These are phyloP conservation scores for Paedocypris sp. DNA, from an alignment of 2,113 vertebrate species.

Conservation along the genomic window DNA sequence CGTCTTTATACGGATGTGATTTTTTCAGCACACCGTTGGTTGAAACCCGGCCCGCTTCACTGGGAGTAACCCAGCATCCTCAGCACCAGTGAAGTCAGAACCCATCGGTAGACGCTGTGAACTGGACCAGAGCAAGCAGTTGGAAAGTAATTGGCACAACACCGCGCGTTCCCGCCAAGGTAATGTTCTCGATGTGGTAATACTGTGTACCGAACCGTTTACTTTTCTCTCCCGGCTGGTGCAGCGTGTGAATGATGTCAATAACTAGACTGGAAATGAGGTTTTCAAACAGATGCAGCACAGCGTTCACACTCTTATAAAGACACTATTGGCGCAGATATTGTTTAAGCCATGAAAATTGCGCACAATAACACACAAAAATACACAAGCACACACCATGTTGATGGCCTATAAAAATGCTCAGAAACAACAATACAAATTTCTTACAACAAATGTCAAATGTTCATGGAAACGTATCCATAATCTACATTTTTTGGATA, in stretches of 20 bases:
- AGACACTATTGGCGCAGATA: background rate
- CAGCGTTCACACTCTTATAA: background rate
- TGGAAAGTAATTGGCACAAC: conserved; percentile 18
- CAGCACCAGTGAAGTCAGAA: background rate
- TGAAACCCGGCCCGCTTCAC: conserved; percentile 2
- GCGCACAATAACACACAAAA: no score
- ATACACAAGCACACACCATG: no score
- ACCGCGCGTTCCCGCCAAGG: conserved; percentile 3
- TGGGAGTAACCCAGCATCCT: conserved; percentile 23
- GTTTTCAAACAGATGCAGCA: conserved; percentile 25
- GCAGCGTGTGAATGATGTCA: background rate
- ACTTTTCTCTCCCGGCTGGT: background rate
- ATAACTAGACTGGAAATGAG: conserved; percentile 16
- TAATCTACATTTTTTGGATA: no score
- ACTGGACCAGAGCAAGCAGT: conserved; percentile 14
- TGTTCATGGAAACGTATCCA: no score
- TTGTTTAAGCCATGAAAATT: background rate
- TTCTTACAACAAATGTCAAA: no score
- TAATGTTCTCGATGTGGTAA: conserved; percentile 21
- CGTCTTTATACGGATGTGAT: conserved; percentile 4
- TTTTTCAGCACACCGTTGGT: conserved; percentile 20
- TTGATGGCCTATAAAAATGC: no score
- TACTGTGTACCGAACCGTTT: background rate
- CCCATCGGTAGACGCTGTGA: conserved; percentile 22
- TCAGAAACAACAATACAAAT: no score